Evolutionary conservation across 2,888 invertebrate genomes (phyloP).

Genomic region (Rotaria sp.): DNA sequence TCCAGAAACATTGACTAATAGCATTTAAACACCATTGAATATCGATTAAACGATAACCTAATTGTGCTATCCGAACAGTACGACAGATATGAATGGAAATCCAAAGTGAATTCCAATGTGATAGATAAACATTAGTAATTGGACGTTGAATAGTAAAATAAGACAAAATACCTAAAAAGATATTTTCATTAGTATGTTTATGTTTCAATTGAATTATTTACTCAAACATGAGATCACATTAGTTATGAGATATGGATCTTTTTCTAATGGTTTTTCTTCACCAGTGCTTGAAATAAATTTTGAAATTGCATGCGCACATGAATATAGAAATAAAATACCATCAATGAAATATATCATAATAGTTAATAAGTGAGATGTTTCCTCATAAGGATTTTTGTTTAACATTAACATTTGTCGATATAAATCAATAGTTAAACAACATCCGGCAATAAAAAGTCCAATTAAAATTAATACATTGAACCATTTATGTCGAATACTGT

Average conservation of each 20-base stretch:
- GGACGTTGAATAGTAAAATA: not conserved
- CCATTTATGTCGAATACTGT: not conserved
- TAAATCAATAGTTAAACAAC: not conserved
- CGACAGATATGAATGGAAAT: not conserved
- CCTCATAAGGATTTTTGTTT: not conserved
- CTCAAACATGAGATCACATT: not conserved
- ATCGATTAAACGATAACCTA: not conserved
- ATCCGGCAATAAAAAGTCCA: not conserved
- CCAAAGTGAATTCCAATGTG: not conserved
- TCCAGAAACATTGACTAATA: not conserved
- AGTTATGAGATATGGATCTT: not conserved
- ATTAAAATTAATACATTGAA: not conserved
- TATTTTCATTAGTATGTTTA: too few species aligned
- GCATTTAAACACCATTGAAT: not conserved
- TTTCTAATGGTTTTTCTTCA: not conserved
- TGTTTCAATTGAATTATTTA: not conserved
- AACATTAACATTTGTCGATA: not conserved
- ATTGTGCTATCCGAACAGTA: not conserved
- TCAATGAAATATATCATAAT: not conserved
- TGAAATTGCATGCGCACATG: not conserved
- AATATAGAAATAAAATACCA: not conserved
- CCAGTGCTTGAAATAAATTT: not conserved
- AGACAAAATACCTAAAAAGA: not conserved
- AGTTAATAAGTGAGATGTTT: not conserved
- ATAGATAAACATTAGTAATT: not conserved